Evolutionary conservation across 2,797 vertebrate genomes (phyloP).

Genomic region (Luscinia megarhynchos): DNA sequence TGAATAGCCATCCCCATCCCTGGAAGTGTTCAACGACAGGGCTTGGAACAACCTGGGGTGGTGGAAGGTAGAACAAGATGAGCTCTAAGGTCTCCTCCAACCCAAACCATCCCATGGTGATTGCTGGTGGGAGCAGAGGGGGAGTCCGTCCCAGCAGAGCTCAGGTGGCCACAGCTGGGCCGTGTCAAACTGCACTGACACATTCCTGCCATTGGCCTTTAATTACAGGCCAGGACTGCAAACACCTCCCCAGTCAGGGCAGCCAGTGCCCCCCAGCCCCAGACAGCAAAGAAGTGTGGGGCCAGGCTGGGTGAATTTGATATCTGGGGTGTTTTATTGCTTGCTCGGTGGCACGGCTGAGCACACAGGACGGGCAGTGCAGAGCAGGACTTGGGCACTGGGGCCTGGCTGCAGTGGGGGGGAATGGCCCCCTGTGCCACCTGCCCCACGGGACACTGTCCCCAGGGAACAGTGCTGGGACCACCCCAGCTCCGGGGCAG

Average conservation of each 20-base stretch:
- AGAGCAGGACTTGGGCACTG: accelerated
- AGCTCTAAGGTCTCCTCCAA: not conserved
- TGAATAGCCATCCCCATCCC: not conserved
- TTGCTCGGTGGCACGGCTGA: not conserved
- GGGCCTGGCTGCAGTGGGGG: not conserved
- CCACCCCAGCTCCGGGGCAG: not conserved
- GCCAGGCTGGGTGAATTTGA: not conserved
- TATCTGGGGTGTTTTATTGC: conserved; percentile 46
- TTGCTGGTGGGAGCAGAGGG: accelerated
- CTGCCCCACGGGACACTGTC: not conserved
- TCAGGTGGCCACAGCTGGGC: not conserved
- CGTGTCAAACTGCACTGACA: accelerated
- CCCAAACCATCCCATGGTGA: not conserved
- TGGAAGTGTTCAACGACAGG: not conserved
- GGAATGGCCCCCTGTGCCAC: not conserved
- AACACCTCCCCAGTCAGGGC: not conserved
- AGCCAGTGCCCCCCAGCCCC: accelerated
- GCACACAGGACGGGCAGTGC: not conserved
- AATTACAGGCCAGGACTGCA: not conserved
- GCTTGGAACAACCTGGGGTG: not conserved
- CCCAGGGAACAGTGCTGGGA: not conserved
- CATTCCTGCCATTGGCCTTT: not conserved
- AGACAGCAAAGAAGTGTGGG: not conserved
- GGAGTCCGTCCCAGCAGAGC: not conserved
- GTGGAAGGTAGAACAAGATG: not conserved